A percentile compares a stretch with the other conserved stretches of the same genome.
phyloP scores from a whole-genome alignment of 2,113 vertebrate genomes.

The Hippocampus abdominalis region DNA sequence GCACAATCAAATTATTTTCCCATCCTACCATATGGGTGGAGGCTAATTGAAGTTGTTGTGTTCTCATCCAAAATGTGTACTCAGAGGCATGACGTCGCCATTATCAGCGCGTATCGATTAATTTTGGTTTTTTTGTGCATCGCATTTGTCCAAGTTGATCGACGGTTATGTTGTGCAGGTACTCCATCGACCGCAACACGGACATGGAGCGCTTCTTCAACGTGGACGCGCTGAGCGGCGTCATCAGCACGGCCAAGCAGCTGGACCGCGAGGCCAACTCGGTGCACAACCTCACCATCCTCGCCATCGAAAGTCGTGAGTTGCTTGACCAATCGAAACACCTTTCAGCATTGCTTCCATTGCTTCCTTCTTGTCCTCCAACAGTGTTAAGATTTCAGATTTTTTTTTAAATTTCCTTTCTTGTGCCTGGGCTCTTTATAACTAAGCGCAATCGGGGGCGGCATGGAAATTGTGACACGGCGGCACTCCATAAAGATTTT shows the following conservation, averaged over 20 bases:
- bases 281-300: slow-evolving; percentile 91
- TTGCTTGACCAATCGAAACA: slow-evolving; percentile 26
- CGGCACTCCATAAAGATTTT: slow-evolving; percentile 1
- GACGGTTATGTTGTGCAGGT: slow-evolving; percentile 66
- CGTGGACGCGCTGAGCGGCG: slow-evolving; percentile 86
- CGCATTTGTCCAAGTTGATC: neutral
- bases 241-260: slow-evolving; percentile 89
- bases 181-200: slow-evolving; percentile 96
- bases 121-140: neutral
- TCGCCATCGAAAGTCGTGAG: slow-evolving; percentile 96
- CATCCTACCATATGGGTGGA: slow-evolving; percentile 66
- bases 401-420: neutral
- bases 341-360: no score
- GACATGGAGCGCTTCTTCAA: slow-evolving; percentile 96
- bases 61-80: slow-evolving; percentile 17
- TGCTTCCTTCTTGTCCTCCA: no score
- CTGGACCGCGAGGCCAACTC: slow-evolving; percentile 91
- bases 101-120: slow-evolving; percentile 19
- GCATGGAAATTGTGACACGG: neutral
- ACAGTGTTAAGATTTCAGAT: no score
- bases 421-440: neutral
- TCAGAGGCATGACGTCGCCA: neutral
- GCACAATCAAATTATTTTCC: slow-evolving; percentile 69
- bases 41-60: slow-evolving; percentile 67
- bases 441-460: neutral